Base-by-base conservation (phyloP, 35 echinoderm and acorn worm genomes). In the Eucidaris tribuloides region DNA sequence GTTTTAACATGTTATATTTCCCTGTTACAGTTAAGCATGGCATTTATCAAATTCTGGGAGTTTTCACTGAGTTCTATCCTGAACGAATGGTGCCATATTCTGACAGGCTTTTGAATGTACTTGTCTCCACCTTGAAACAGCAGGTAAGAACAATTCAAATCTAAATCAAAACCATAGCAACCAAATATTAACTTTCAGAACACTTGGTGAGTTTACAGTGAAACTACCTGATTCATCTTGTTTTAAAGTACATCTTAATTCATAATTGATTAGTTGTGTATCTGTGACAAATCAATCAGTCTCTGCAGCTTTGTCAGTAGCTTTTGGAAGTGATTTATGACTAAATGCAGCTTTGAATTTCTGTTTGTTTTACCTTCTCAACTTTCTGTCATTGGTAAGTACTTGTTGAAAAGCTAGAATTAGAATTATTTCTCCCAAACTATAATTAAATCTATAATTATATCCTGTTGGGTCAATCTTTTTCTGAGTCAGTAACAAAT, bases 1-100 rank as follows among this genome's bases (percentile, higher is more conserved):
- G n/a, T n/a, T n/a, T n/a, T n/a, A n/a, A n/a, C n/a, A n/a, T n/a
- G n/a, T n/a, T 81, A 4, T 2, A 59, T 19, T 54, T 34, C n/a
- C 79, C 14, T 79, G 17, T 83, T 32, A 29, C 57, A 97, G 94
- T 97, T 2, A 97, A 93, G 59, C 82, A 83, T 42, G 82, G 87
- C 18, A 81, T 99, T 39, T 99, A 80, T 55, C 58, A 86, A 48
- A 42, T 93, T 32, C 76, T 99, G 17, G 96, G 96, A 28, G 82
- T 93, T 15, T 76, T 99, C 62, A 83, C 86, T 23, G 96, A 93
- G 41, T 78, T 82, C 15, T 99, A 93, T 25, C 96, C 90, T n/a
- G 90, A 93, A 25, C 38, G 81, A 1, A 93, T 99, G 82, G 20
- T 90, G 18, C 33, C n/a, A 0, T 85, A 86, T 54, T 84, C 86